A percentile compares a stretch with the other conserved stretches of the same genome.
These are phyloP conservation scores for Tuberolachnus salignus DNA, from an alignment of 2,888 invertebrate species.

Conservation along the genomic window DNA sequence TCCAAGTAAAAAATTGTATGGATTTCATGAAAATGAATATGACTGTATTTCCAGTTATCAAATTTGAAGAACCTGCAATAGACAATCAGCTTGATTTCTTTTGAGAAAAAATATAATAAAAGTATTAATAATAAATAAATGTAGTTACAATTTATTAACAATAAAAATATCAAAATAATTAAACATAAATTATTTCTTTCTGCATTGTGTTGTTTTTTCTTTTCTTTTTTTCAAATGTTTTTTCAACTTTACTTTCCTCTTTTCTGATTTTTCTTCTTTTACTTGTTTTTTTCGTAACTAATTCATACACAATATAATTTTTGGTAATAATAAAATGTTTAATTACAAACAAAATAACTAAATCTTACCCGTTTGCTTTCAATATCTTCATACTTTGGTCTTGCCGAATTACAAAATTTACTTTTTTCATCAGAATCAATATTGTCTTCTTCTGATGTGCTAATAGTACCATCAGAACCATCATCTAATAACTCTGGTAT, in stretches of 20 bases:
- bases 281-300: constrained; percentile 83
- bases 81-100: not conserved
- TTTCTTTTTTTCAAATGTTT: constrained; percentile 92
- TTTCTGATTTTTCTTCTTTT: constrained; percentile 87
- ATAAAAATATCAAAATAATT: not conserved
- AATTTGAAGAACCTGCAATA: constrained; percentile 18
- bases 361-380: constrained; percentile 76
- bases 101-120: not conserved
- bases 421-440: constrained; percentile 62
- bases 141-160: not conserved
- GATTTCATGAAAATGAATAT: constrained; percentile 10
- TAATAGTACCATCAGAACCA: constrained; percentile 61
- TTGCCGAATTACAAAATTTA: constrained; percentile 71
- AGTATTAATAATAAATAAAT: not conserved
- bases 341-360: not conserved
- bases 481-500: constrained; percentile 70
- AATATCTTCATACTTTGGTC: constrained; percentile 80
- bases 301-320: constrained; percentile 41
- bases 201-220: constrained; percentile 67
- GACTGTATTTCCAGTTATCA: not conserved
- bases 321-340: constrained; percentile 1
- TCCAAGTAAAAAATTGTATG: constrained; percentile 10
- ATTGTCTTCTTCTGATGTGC: constrained; percentile 66
- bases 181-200: constrained; percentile 47
- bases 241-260: constrained; percentile 85